A percentile compares a stretch with the other conserved stretches of the same genome.
Conservation (phyloP, 1,140 invertebrate species). For the Physella acuta region DNA sequence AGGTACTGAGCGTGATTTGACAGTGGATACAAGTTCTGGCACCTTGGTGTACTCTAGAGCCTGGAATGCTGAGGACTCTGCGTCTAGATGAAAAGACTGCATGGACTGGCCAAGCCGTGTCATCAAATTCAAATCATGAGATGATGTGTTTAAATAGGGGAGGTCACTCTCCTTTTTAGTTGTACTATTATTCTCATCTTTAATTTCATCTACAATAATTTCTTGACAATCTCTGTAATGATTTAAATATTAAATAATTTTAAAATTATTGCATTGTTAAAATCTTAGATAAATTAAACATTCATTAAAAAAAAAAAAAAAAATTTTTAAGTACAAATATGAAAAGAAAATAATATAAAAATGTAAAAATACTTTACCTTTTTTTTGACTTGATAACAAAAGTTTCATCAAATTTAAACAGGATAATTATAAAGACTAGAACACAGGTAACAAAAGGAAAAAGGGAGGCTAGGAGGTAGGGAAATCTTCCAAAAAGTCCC, state of each 20-base stretch:
- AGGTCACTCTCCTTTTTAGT: neutral
- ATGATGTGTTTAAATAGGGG: neutral
- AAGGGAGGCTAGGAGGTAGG: conserved; percentile 40
- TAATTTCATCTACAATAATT: neutral
- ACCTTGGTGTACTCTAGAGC: neutral
- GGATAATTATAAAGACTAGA: conserved; percentile 32
- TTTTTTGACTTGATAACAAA: conserved; percentile 7
- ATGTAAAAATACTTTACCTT: too few species aligned
- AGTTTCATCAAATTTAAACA: conserved; percentile 41
- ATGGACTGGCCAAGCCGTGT: conserved; percentile 16
- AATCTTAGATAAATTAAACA: neutral
- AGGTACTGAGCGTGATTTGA: neutral
- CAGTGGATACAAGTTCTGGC: neutral
- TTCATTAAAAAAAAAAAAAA: neutral
- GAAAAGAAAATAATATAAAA: neutral
- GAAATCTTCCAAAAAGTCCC: conserved; percentile 43
- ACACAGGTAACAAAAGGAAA: conserved; percentile 35
- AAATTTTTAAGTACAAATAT: neutral
- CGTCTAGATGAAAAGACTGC: conserved; percentile 9
- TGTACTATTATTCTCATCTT: neutral
- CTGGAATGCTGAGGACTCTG: neutral
- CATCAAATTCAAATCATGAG: too few species aligned
- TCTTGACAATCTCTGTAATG: neutral
- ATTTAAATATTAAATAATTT: neutral
- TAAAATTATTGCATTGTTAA: neutral